phyloP scores from a whole-genome alignment of 2,797 vertebrate species.

The Ceyx erithaca region DNA sequence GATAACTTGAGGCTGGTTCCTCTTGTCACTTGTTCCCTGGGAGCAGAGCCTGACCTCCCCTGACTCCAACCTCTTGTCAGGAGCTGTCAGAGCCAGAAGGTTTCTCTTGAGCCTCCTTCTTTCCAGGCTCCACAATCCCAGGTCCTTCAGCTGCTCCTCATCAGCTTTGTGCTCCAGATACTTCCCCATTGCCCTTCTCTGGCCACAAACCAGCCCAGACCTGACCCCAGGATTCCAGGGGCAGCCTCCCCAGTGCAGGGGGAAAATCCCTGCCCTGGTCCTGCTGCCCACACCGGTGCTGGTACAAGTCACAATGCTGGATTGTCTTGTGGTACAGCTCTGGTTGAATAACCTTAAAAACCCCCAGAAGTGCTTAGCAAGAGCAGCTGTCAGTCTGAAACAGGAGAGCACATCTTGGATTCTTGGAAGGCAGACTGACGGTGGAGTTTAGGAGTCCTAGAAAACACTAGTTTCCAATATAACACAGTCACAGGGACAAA shows the following conservation, averaged over 20 bases:
- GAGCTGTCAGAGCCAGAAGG: too few relatives aligned
- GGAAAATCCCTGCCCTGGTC: neutral
- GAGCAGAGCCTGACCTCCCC: too few relatives aligned
- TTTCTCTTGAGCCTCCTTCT: too few relatives aligned
- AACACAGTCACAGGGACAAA: neutral
- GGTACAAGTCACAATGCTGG: neutral
- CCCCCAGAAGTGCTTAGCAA: neutral
- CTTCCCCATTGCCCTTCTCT: too few relatives aligned
- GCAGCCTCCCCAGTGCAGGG: neutral
- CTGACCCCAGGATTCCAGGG: neutral
- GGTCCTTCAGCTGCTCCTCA: too few relatives aligned
- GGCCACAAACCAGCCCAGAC: neutral
- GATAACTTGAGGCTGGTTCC: too few relatives aligned
- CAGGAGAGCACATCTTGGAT: neutral
- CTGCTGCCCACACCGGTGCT: neutral
- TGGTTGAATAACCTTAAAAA: neutral
- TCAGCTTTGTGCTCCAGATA: too few relatives aligned
- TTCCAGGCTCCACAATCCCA: too few relatives aligned
- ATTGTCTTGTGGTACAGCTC: neutral
- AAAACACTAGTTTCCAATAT: rapidly evolving
- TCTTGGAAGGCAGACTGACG: neutral
- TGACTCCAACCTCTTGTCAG: too few relatives aligned
- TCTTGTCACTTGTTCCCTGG: too few relatives aligned
- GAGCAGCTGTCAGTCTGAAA: neutral
- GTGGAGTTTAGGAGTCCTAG: neutral